These are phyloP conservation scores for Lucinisca nassula DNA, from an alignment of 2,888 invertebrate species.

Conservation along the genomic window DNA sequence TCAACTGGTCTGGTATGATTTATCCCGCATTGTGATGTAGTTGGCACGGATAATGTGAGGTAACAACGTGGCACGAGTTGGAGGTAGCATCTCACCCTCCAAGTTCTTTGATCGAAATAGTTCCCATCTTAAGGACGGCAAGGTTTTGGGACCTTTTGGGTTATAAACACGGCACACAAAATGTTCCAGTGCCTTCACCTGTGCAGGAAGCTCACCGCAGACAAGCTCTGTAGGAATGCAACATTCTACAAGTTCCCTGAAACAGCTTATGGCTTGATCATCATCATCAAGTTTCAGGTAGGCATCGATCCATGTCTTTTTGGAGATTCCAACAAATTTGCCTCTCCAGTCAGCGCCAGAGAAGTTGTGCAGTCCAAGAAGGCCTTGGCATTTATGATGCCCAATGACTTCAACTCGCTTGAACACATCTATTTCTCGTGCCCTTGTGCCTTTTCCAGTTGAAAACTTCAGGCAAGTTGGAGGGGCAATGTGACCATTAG, in stretches of 20 bases:
- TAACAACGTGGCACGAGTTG: background rate
- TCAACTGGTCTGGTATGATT: background rate
- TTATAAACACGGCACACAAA: background rate
- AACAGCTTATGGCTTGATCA: background rate
- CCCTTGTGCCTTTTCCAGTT: background rate
- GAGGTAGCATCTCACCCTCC: background rate
- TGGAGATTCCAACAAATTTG: background rate
- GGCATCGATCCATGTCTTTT: background rate
- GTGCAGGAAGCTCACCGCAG: background rate
- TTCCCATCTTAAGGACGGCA: background rate
- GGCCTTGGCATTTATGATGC: background rate
- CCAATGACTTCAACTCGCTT: background rate
- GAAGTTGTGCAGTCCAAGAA: background rate
- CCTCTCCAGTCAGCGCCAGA: background rate
- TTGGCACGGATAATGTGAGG: background rate
- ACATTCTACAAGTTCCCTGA: background rate
- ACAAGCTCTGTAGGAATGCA: background rate
- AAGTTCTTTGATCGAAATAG: background rate
- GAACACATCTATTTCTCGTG: background rate
- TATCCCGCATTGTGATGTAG: background rate
- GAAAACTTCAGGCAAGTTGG: background rate
- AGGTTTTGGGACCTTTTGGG: background rate
- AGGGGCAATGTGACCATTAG: background rate
- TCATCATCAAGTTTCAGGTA: background rate
- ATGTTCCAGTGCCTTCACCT: background rate